A percentile compares a stretch with the other conserved stretches of the same genome.
phyloP scores from a whole-genome alignment of 2,888 invertebrate genomes.

The Noctua janthe region DNA sequence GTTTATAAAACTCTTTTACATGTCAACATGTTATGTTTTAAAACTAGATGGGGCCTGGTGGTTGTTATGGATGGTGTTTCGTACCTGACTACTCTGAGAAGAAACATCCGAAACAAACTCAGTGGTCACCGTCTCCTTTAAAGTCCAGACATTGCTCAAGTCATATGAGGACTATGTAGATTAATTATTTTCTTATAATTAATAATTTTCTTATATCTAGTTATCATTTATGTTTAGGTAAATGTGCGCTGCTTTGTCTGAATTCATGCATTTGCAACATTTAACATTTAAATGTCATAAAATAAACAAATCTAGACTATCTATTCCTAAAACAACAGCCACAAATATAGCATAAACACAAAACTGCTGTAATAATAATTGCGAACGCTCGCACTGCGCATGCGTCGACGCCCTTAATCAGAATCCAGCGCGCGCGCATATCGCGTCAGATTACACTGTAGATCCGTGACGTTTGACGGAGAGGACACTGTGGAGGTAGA shows the following conservation, averaged over 20 bases:
- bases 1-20: too few relatives aligned
- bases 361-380: constrained; percentile 57
- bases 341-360: constrained; percentile 47
- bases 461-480: constrained; percentile 66
- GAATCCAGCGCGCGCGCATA: constrained; percentile 75
- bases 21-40: too few relatives aligned
- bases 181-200: too few relatives aligned
- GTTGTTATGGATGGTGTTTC: too few relatives aligned
- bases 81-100: too few relatives aligned
- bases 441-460: constrained; percentile 76
- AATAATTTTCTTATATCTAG: neutral
- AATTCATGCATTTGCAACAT: neutral
- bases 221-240: neutral
- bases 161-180: too few relatives aligned
- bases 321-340: constrained; percentile 31
- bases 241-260: neutral
- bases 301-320: constrained; percentile 2
- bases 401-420: constrained; percentile 79
- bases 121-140: too few relatives aligned
- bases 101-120: too few relatives aligned
- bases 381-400: constrained; percentile 57
- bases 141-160: too few relatives aligned
- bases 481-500: constrained; percentile 26
- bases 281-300: neutral
- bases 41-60: too few relatives aligned